Evolutionary conservation across 2,888 invertebrate genomes (phyloP), one percentile per base, ranked within the genome.

Genomic region (Brachyopa scutellaris): DNA sequence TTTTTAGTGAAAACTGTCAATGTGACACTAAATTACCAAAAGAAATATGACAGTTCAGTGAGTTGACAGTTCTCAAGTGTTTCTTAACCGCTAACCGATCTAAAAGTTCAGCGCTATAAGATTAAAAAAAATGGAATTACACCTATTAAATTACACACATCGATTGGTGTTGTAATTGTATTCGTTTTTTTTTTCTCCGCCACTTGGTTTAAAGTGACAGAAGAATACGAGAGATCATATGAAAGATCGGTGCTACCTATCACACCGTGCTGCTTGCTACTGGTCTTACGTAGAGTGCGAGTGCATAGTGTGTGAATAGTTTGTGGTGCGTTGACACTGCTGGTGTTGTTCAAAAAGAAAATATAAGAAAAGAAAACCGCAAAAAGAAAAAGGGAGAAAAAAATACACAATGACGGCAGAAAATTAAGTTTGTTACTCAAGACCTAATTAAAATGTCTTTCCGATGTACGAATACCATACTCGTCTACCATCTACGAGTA

Each of bases 261-360:
- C 40, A 31, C 19, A 31, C 13, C 29, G 26, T 9, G n/a, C n/a
- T n/a, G n/a, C n/a, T n/a, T 66, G 70, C 82, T 66, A 59, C 82
- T 61, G 82, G 82, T 72, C 64, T 82, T 82, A 77, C 80, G 17
- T 36, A 17, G 57, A 61, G 17, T 76, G 69, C 80, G 57, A 61
- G 17, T 76, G 69, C 80, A 62, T 76, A 77, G 70, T 70, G 72
- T 78, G 72, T 45, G 51, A 73, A 72, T 66, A 61, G 40, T 33
- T 77, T 82, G 82, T 55, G 82, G 82, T 82, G 53, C 72, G 66
- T 82, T 82, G 82, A 72, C 82, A 82, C 82, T 47, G 53, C 19
- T 21, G 42, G 64, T 23, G 78, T 66, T 64, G 47, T n/a, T n/a
- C n/a, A n/a, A n/a, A 33, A 55, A 31, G 13, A 23, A 13, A 47